These are phyloP conservation scores for Astreopora myriophthalma DNA, from an alignment of 64 coral and sea anemone species.

Conservation along the genomic window DNA sequence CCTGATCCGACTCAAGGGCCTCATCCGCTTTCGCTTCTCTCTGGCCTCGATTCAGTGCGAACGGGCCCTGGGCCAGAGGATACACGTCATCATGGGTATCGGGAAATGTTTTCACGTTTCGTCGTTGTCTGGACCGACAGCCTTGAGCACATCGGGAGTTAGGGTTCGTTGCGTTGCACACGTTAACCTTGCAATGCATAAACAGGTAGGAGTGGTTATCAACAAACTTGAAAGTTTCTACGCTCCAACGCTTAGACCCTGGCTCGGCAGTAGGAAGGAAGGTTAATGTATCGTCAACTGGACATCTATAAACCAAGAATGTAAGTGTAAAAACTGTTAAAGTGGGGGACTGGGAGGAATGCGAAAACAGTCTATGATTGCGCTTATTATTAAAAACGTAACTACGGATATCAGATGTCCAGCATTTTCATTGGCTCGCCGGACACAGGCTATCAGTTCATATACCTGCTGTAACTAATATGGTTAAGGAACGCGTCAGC, in stretches of 20 bases:
- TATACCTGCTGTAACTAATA: too few species aligned
- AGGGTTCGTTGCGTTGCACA: slow-evolving; percentile 73
- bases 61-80: slow-evolving; percentile 15
- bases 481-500: too few species aligned
- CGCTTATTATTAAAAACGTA: too few species aligned
- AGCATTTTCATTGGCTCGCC: too few species aligned
- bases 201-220: slow-evolving; percentile 64
- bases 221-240: slow-evolving; percentile 84
- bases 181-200: slow-evolving; percentile 75
- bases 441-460: too few species aligned
- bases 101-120: neutral
- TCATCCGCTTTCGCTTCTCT: neutral
- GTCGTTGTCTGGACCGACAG: neutral
- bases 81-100: neutral
- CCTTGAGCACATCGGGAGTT: slow-evolving; percentile 67
- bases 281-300: slow-evolving; percentile 47
- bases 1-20: neutral
- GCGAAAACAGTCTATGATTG: too few species aligned
- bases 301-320: slow-evolving; percentile 27
- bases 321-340: neutral
- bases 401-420: too few species aligned
- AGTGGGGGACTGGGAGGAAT: too few species aligned
- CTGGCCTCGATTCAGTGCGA: neutral
- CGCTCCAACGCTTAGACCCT: slow-evolving; percentile 61
- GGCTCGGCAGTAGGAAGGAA: slow-evolving; percentile 7